A percentile compares a stretch with the other conserved stretches of the same genome.
These are phyloP conservation scores for Brienomyrus brachyistius DNA, from an alignment of 2,113 vertebrate species.

Conservation along the genomic window DNA sequence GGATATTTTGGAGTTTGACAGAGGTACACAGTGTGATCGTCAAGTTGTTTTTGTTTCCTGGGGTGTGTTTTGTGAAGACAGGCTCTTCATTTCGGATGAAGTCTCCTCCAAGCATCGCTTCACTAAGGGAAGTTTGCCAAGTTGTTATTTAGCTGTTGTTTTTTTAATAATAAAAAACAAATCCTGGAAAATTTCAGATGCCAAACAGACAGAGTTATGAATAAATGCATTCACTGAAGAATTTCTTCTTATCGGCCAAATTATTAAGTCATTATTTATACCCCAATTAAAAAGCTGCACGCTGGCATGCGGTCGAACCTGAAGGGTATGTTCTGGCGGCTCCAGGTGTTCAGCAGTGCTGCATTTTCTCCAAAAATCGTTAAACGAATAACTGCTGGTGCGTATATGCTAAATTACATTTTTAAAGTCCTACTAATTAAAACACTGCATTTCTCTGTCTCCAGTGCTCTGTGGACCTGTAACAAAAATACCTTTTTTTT, in stretches of 20 bases:
- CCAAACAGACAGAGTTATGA: not conserved
- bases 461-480: not conserved
- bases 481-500: not conserved
- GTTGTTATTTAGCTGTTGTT: not conserved
- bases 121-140: not conserved
- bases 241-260: not conserved
- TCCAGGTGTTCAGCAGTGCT: not conserved
- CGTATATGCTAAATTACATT: not conserved
- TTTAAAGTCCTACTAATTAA: not conserved
- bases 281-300: not conserved
- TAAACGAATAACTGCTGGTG: not conserved
- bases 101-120: not conserved
- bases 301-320: not conserved
- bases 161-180: too few species aligned
- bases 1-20: not conserved
- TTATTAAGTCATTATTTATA: slow-evolving; percentile 9
- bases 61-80: not conserved
- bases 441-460: not conserved
- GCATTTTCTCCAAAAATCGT: not conserved
- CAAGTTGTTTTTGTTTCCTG: not conserved
- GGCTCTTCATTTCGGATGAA: not conserved
- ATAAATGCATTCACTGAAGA: slow-evolving; percentile 1
- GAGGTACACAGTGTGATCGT: not conserved
- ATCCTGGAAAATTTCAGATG: not conserved
- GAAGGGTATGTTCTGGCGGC: not conserved